phyloP scores from a whole-genome alignment of 2,888 invertebrate species.

The Capitulum mitella region DNA sequence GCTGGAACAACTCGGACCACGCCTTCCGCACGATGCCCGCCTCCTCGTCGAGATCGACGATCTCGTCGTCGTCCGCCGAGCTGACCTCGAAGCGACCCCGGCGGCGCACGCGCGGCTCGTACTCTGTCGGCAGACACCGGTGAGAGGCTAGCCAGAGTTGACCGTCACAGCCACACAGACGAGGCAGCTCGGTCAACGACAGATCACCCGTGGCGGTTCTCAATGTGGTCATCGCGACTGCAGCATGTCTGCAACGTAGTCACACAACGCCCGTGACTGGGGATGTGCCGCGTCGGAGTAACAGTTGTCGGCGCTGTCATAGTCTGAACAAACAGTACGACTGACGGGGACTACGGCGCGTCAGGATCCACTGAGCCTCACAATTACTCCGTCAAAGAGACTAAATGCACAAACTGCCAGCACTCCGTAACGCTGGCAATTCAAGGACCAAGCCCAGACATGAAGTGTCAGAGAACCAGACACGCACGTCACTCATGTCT shows the following conservation, averaged over 20 bases:
- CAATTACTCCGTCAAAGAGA: no score
- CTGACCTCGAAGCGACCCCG: constrained; percentile 3
- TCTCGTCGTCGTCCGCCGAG: background rate
- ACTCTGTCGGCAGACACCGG: background rate
- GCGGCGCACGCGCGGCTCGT: background rate
- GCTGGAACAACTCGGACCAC: constrained; percentile 4
- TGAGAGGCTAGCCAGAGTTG: no score
- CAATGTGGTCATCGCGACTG: background rate
- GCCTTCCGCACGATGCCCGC: background rate
- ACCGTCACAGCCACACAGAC: no score
- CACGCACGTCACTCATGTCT: no score
- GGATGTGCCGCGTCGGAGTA: background rate
- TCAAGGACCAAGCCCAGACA: no score
- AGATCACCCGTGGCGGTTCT: background rate
- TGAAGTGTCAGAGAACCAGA: no score
- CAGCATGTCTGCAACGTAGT: background rate
- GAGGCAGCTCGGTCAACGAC: background rate
- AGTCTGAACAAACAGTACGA: no score
- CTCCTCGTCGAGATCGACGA: constrained; percentile 10
- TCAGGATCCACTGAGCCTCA: no score
- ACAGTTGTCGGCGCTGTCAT: no score
- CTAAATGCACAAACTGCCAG: no score
- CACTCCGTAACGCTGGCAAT: no score
- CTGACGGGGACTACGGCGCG: no score
- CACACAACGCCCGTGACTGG: background rate